A percentile compares a stretch with the other conserved stretches of the same genome.
These are phyloP conservation scores for Conchocele bisecta DNA, from an alignment of 2,888 invertebrate species.

Conservation along the genomic window DNA sequence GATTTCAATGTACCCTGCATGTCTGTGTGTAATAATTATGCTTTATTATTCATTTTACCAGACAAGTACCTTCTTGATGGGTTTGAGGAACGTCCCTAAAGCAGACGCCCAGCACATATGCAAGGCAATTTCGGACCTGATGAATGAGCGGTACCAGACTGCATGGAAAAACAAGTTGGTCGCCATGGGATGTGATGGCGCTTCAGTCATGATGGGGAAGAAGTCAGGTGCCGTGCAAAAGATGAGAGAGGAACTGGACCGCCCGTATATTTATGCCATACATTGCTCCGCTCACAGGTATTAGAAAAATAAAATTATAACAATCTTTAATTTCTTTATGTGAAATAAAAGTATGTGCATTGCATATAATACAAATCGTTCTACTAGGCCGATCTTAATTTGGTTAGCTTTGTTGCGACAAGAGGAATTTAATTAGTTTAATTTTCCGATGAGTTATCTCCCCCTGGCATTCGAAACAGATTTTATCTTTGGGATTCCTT, in stretches of 20 bases:
- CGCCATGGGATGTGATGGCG: slow-evolving; percentile 16
- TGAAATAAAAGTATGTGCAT: neutral
- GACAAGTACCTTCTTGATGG: too few relatives aligned
- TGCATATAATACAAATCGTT: neutral
- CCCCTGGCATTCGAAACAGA: too few relatives aligned
- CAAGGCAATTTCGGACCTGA: too few relatives aligned
- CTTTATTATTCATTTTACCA: too few relatives aligned
- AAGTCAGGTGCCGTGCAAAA: too few relatives aligned
- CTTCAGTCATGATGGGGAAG: slow-evolving; percentile 20
- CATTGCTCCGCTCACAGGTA: slow-evolving; percentile 34
- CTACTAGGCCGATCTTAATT: neutral
- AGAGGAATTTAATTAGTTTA: neutral
- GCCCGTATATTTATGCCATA: slow-evolving; percentile 5
- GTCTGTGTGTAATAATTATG: too few relatives aligned
- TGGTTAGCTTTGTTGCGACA: neutral
- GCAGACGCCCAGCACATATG: too few relatives aligned
- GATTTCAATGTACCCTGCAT: too few relatives aligned
- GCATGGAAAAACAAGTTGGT: slow-evolving; percentile 9
- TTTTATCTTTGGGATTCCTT: too few relatives aligned
- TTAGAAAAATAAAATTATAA: neutral
- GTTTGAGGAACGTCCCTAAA: too few relatives aligned
- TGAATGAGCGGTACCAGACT: neutral
- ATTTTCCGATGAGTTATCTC: too few relatives aligned
- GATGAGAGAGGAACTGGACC: too few relatives aligned
- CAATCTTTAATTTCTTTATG: neutral